Evolutionary conservation across 2,113 vertebrate species (phyloP).

Genomic region (Sigmodon hispidus): DNA sequence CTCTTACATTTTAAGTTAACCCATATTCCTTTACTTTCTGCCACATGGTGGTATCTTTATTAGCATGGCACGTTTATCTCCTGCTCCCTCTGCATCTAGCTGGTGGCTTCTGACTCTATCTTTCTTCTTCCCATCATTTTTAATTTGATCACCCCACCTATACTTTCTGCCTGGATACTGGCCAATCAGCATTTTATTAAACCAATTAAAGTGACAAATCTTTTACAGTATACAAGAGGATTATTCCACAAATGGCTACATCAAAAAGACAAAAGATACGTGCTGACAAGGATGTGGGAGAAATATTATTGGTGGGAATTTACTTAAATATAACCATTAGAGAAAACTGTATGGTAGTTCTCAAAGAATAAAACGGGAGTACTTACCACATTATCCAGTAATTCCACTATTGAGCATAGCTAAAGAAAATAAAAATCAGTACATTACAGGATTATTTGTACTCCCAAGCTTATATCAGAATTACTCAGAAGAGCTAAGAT

Average conservation of each 20-base stretch:
- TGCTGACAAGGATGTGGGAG: neutral
- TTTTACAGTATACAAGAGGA: no score
- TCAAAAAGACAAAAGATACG: neutral
- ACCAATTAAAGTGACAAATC: no score
- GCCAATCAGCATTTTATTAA: no score
- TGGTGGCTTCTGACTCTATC: no score
- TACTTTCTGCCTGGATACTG: no score
- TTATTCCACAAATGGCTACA: neutral
- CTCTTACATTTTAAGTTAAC: no score
- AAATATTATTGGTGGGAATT: neutral
- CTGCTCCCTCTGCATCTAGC: no score
- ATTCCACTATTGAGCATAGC: neutral
- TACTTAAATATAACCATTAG: neutral
- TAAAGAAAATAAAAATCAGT: neutral
- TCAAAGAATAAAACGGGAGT: neutral
- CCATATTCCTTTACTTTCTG: no score
- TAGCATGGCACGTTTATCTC: no score
- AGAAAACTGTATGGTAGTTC: neutral
- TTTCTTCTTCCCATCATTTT: no score
- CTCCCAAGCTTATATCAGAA: neutral
- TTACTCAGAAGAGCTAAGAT: neutral
- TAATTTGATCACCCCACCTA: no score
- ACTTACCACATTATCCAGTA: neutral
- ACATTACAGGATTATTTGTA: neutral
- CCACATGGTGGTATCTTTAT: no score